Percentiles rank a stretch among this genome's conserved stretches.
Conservation (phyloP, 2,888 invertebrate species). For the Strigamia transsilvanica region DNA sequence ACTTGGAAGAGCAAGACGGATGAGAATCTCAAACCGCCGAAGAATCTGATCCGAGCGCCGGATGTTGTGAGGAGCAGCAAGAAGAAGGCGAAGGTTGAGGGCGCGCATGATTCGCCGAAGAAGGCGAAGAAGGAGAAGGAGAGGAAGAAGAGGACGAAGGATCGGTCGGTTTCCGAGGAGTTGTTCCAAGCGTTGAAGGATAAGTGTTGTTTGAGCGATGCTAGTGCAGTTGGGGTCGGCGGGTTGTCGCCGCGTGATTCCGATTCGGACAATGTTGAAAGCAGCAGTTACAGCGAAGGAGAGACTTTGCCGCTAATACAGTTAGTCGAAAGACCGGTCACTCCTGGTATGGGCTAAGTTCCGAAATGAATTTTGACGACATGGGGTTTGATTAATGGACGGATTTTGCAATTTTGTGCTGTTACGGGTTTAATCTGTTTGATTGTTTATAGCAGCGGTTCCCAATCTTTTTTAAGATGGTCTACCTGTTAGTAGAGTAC, state of each 20-base stretch:
- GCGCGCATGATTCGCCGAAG: not conserved
- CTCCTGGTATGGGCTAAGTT: conserved; percentile 59
- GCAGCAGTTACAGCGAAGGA: conserved; percentile 60
- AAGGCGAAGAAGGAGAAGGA: conserved; percentile 40
- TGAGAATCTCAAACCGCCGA: conserved; percentile 53
- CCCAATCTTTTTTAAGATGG: too few relatives aligned
- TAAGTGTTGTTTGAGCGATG: conserved; percentile 50
- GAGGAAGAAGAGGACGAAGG: conserved; percentile 49
- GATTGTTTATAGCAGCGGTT: too few relatives aligned
- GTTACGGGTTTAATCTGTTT: too few relatives aligned
- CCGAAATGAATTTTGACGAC: too few relatives aligned
- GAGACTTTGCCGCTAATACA: conserved; percentile 62
- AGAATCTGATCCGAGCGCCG: conserved; percentile 51
- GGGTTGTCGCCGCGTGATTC: conserved; percentile 54
- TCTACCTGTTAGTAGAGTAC: too few relatives aligned
- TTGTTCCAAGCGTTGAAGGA: conserved; percentile 53
- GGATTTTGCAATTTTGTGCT: too few relatives aligned
- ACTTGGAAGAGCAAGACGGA: conserved; percentile 52
- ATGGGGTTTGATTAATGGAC: too few relatives aligned
- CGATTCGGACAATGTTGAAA: conserved; percentile 56
- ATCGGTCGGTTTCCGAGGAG: conserved; percentile 31
- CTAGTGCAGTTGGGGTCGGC: not conserved
- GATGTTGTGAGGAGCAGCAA: conserved; percentile 46
- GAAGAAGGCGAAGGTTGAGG: conserved; percentile 24
- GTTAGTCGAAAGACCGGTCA: conserved; percentile 59